A percentile compares a stretch with the other conserved stretches of the same genome.
Evolutionary conservation across 1,140 invertebrate species (phyloP).

Genomic region (Zaprionus capensis): DNA sequence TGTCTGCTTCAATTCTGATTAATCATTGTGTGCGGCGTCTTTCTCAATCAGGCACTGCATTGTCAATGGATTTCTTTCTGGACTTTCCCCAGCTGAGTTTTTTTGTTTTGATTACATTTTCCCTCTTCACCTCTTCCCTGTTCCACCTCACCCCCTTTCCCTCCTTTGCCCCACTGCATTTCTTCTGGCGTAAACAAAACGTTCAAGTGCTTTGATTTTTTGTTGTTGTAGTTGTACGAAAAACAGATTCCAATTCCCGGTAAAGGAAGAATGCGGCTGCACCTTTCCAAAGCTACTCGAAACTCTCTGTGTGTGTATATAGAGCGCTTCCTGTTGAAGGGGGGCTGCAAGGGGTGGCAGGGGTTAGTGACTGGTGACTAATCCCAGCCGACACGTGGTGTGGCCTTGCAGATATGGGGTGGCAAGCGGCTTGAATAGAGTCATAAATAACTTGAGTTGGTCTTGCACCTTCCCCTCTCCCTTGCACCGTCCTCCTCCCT

Average conservation of each 20-base stretch:
- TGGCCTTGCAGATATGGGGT: slow-evolving; percentile 1
- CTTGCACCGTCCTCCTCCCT: neutral
- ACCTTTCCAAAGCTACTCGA: slow-evolving; percentile 5
- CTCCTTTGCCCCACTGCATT: slow-evolving; percentile 9
- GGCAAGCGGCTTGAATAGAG: slow-evolving; percentile 40
- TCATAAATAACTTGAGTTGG: slow-evolving; percentile 64
- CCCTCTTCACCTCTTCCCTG: neutral
- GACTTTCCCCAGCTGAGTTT: slow-evolving; percentile 11
- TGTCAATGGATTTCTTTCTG: slow-evolving; percentile 48
- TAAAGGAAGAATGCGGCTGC: neutral
- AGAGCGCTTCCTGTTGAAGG: neutral
- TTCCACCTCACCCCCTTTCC: neutral
- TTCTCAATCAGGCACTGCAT: slow-evolving; percentile 69
- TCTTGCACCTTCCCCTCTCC: neutral
- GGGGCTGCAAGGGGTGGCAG: no score
- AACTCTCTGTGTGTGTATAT: neutral
- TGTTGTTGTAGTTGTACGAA: neutral
- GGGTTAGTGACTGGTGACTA: slow-evolving; percentile 54
- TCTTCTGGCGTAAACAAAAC: slow-evolving; percentile 59
- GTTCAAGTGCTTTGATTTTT: slow-evolving; percentile 59
- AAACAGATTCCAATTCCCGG: neutral
- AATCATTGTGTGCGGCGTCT: slow-evolving; percentile 58
- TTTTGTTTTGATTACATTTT: slow-evolving; percentile 52
- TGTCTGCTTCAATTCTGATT: slow-evolving; percentile 65
- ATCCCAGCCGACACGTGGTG: slow-evolving; percentile 45